Base-by-base conservation (phyloP, 2,113 vertebrate species). In the Seriola rivoliana region DNA sequence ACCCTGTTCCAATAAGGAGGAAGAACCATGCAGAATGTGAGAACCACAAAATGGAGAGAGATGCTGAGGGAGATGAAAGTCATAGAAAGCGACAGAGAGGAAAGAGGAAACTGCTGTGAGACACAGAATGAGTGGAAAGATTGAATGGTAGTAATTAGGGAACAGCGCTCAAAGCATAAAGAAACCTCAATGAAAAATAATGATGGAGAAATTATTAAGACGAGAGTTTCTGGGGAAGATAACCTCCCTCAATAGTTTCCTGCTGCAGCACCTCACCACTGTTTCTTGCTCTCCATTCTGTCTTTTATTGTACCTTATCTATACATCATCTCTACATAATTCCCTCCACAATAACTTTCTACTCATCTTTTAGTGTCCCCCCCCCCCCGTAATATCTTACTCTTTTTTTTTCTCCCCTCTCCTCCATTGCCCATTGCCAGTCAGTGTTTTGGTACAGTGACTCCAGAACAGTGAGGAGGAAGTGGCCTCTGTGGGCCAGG, bases 381-480 rank as follows among this genome's bases (percentile, higher is more conserved):
- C 14, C n/a, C 36, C 40, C 11, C 44, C 25, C 19, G 9, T 42
- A 40, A 48, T 16, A 38, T 67, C 48, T 32, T 25, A 4, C 44
- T 63, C 13, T 48, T 32, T 42, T 38, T 38, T 58, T 11, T 46
- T 46, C 58, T 36, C 23, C 34, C 50, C 29, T 59, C 63, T 85
- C 59, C 75, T 57, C 55, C 55, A 69, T n/a, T 64, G 59, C 79
- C 73, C 55, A 69, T n/a, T 64, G 59, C 79, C 73, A 79, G 82
- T 62, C 83, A 66, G 58, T 75, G 78, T 89, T 90, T 85, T 92
- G 84, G 81, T 84, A 80, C 75, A 84, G 64, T 29, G 58, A 89
- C 68, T 90, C 72, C 79, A 84, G 71, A 90, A 86, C 86, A 88
- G 90, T 76, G 75, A 80, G 86, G 71, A 89, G 86, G 88, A 93